Conservation (phyloP, 2,888 invertebrate genomes). For the Acanthopleura granulata region DNA sequence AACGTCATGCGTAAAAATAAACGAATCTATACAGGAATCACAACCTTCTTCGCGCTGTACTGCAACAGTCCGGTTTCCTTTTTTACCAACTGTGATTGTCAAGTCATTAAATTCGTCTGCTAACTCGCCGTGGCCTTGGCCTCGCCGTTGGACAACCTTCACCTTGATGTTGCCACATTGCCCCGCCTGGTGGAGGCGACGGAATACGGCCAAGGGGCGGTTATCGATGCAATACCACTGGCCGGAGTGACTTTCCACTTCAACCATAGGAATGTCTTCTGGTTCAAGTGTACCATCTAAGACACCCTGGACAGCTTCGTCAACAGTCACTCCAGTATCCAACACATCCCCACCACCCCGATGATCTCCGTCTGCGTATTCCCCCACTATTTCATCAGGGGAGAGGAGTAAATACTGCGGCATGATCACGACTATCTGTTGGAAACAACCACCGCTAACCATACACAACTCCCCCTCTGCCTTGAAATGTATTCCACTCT, state of each 20-base stretch:
- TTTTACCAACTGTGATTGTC: constrained; percentile 11
- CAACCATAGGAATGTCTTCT: constrained; percentile 9
- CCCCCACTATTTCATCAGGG: constrained; percentile 10
- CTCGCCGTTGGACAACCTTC: constrained; percentile 2
- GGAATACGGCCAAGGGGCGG: constrained; percentile 13
- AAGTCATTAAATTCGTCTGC: constrained; percentile 15
- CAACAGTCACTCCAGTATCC: constrained; percentile 12
- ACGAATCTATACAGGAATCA: neutral
- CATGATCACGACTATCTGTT: neutral
- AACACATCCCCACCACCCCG: neutral
- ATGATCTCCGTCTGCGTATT: neutral
- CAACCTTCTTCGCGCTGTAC: constrained; percentile 1
- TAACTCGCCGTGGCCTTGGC: neutral
- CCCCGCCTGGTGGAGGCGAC: constrained; percentile 14
- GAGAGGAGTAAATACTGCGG: constrained; percentile 3
- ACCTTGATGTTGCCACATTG: neutral
- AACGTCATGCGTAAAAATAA: too few species aligned
- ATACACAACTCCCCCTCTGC: too few species aligned
- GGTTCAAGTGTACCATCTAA: constrained; percentile 6
- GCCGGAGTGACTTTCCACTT: constrained; percentile 14
- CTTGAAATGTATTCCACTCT: too few species aligned
- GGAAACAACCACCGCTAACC: too few species aligned
- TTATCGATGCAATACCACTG: constrained; percentile 13
- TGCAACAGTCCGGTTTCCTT: neutral
- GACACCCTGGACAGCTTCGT: constrained; percentile 9